Evolutionary conservation across 2,797 vertebrate species (phyloP), one percentile per base, ranked within the genome.

Genomic region (Emydoidea blandingii): DNA sequence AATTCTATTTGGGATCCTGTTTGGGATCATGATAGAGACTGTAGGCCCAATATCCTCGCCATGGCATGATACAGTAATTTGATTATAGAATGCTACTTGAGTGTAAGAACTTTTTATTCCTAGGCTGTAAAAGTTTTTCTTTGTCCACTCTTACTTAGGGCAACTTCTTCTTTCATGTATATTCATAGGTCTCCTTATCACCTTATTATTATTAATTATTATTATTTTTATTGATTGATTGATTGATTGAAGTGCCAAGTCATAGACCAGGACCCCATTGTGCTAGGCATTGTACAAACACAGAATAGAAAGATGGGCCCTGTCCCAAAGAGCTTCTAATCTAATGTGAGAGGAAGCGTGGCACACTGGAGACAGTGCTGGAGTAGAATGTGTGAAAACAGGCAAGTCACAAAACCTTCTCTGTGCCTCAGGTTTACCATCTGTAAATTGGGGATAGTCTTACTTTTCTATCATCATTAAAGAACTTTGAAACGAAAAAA

Each of bases 31-130:
- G 83, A 6, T 56, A 78, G 50, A 59, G 79, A 81, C 25, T 47
- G 12, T 44, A 19, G 14, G 11, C 72, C 37, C 72, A 44, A 25
- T 74, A 25, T 44, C 11, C 11, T 23, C 27, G 6, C 11, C 23
- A 25, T 15, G 25, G 25, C 19, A 12, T 74, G 25, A 14, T 76
- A 29, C 14, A 47, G 25, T 76, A 47, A 44, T 72, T 90, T 90
- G 80, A 65, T 88, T 94, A 94, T 82, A 72, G 79, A 65, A 4
- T 65, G 34, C 31, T 86, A n/a, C 87, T 89, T 90, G 90, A 79
- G 79, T 85, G 14, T 54, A 89, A 41, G 14, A 21, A 4, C 79
- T 49, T 11, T 83, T 95, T 91, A 44, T 83, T 96, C 81, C 72
- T 81, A 90, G 85, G 92, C 85, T 93, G n/a, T 76, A 65, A 37